Evolutionary conservation across 2,888 invertebrate species (phyloP), one percentile per base, ranked within the genome.

Genomic region (Tryphoninae sp.): DNA sequence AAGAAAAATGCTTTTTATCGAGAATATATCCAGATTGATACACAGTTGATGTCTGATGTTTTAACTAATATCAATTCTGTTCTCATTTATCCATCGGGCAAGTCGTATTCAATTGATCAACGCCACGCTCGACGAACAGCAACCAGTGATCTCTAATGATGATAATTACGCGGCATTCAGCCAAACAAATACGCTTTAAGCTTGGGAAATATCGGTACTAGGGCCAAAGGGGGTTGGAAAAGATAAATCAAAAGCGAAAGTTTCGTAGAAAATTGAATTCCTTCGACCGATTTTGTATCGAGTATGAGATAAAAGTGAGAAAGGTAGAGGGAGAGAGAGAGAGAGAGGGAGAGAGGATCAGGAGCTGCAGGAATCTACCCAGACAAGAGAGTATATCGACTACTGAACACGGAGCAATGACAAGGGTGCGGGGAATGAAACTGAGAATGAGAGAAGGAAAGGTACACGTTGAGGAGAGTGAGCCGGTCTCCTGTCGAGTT

Each of bases 401-500:
- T 45, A 58, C 72, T 58, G 79, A 79, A 71, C 68, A 26, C 49
- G 13, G 53, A 64, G 64, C 42, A 64, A 67, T 33, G 40, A 65
- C 16, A 67, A 82, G 75, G 75, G 42, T 16, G 26, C 33, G 68
- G 49, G 64, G 55, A 67, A 71, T 78, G 59, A 78, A 62, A 80
- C 72, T 77, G 74, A 79, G 74, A 76, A 81, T 61, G 79, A 82
- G 73, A 71, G 77, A 49, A 55, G 77, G 67, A 22, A 65, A 51
- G 40, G 68, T n/a, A 53, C 13, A 53, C n/a, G 16, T 49, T 8
- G 16, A 40, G 40, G 13, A 40, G 40, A 68, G 42, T 53, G 62
- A 58, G 33, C 40, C n/a, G 42, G 62, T 77, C 62, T 83, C 68
- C 59, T 68, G 78, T 78, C 83, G 83, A 85, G 84, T 85, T 86